phyloP scores from a whole-genome alignment of 2,888 invertebrate genomes.

The Monochamus alternatus region DNA sequence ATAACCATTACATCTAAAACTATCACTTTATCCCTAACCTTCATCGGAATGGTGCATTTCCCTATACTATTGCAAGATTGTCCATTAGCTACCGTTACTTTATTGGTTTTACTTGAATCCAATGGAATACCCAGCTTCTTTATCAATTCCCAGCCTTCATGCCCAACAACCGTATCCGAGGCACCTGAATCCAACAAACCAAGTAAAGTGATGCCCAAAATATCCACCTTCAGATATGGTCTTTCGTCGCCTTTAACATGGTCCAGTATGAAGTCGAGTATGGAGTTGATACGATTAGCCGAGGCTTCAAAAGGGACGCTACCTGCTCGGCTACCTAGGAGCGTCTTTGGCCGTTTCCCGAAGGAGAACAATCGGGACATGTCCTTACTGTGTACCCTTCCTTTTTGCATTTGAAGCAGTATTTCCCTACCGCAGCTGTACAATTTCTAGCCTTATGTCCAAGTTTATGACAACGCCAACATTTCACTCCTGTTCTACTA shows the following conservation, averaged over 20 bases:
- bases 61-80: constrained; percentile 33
- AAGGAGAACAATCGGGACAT: constrained; percentile 39
- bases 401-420: constrained; percentile 41
- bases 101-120: constrained; percentile 13
- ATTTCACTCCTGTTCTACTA: not conserved
- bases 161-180: constrained; percentile 36
- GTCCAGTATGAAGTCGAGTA: constrained; percentile 42
- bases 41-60: constrained; percentile 26
- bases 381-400: constrained; percentile 38
- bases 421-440: not conserved
- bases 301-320: constrained; percentile 5
- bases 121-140: constrained; percentile 24
- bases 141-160: constrained; percentile 35
- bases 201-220: constrained; percentile 22
- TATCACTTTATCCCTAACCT: constrained; percentile 29
- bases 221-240: constrained; percentile 33
- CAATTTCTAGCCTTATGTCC: constrained; percentile 39
- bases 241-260: constrained; percentile 37
- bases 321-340: constrained; percentile 25
- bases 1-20: constrained; percentile 26
- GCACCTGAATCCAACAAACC: constrained; percentile 45
- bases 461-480: constrained; percentile 34
- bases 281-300: constrained; percentile 4
- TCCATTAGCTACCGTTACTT: constrained; percentile 42
- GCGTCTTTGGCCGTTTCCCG: constrained; percentile 41